Conservation (phyloP, 2,888 invertebrate genomes). For the Crossocerus cetratus region DNA sequence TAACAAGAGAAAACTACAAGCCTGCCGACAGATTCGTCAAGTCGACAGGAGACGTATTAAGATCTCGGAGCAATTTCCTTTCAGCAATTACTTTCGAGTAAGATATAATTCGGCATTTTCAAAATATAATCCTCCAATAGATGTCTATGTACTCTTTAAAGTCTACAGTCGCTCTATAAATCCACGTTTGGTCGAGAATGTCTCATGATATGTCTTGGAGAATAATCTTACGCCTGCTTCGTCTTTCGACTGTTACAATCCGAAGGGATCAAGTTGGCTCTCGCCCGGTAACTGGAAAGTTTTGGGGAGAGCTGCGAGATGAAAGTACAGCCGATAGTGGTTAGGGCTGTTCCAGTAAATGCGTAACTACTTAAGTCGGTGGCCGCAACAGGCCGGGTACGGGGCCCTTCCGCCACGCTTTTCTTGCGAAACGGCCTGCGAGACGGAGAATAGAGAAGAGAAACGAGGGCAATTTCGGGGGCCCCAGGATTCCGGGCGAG, state of each 20-base stretch:
- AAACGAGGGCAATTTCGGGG: slow-evolving; percentile 66
- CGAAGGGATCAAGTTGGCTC: too few relatives aligned
- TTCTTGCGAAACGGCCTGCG: slow-evolving; percentile 27
- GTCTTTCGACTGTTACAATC: too few relatives aligned
- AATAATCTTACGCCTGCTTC: too few relatives aligned
- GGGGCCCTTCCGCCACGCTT: slow-evolving; percentile 1
- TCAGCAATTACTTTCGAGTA: too few relatives aligned
- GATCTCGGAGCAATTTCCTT: too few relatives aligned
- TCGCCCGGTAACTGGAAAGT: not conserved
- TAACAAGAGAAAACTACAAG: slow-evolving; percentile 51
- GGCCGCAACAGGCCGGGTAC: slow-evolving; percentile 12
- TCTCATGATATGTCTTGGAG: too few relatives aligned
- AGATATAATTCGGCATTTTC: too few relatives aligned
- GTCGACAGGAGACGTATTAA: not conserved
- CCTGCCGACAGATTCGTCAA: not conserved
- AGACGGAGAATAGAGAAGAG: slow-evolving; percentile 48
- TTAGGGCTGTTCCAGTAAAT: too few relatives aligned
- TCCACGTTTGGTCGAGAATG: too few relatives aligned
- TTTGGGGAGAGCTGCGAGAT: not conserved
- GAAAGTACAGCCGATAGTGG: not conserved
- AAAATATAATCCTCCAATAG: too few relatives aligned
- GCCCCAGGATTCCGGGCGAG: slow-evolving; percentile 38
- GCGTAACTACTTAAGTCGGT: slow-evolving; percentile 14
- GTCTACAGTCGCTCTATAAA: too few relatives aligned
- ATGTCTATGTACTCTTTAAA: too few relatives aligned